A percentile compares a stretch with the other conserved stretches of the same genome.
phyloP scores from a whole-genome alignment of 2,113 vertebrate genomes.

The Corythaixoides concolor region DNA sequence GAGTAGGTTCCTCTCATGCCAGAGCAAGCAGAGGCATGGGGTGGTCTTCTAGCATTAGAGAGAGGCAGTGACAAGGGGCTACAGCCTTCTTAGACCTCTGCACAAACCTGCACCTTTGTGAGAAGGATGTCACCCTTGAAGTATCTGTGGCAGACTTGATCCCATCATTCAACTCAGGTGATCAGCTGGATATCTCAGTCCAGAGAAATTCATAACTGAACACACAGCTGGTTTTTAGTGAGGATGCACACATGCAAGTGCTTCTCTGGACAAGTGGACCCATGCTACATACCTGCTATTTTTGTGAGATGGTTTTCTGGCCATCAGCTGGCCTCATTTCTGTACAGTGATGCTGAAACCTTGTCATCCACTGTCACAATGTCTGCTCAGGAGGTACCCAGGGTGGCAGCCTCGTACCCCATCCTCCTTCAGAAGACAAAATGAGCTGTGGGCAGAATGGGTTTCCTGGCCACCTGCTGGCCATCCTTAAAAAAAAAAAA shows the following conservation, averaged over 20 bases:
- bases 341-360: not conserved
- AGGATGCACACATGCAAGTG: not conserved
- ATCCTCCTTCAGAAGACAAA: not conserved
- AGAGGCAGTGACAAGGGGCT: not conserved
- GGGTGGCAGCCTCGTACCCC: not conserved
- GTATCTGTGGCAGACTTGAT: not conserved
- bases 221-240: not conserved
- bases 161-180: not conserved
- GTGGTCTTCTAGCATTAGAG: not conserved
- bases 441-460: not conserved
- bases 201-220: not conserved
- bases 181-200: not conserved
- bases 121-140: not conserved
- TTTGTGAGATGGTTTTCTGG: not conserved
- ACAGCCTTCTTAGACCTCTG: not conserved
- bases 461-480: not conserved
- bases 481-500: too few species aligned
- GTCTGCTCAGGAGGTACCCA: not conserved
- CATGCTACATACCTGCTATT: not conserved
- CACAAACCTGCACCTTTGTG: not conserved
- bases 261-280: rapidly evolving
- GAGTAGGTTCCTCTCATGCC: not conserved
- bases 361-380: not conserved
- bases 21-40: not conserved
- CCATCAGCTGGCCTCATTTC: not conserved